Conservation (phyloP, 2,113 vertebrate genomes). For the Etia nguti region DNA sequence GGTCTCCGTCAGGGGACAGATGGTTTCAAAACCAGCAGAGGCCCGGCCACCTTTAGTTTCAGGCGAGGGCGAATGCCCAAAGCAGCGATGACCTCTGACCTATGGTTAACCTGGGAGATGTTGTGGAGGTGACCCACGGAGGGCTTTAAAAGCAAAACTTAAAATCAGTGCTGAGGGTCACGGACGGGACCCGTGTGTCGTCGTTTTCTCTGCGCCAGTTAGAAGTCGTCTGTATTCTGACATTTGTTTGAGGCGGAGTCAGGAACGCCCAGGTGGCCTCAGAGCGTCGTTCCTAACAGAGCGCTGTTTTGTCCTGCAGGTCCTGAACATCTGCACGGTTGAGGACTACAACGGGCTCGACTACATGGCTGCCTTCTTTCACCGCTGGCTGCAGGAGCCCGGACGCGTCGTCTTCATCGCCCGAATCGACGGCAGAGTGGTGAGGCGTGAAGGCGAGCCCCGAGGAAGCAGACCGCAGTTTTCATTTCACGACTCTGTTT, state of each 20-base stretch:
- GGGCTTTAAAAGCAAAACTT: not conserved
- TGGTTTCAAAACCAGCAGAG: not conserved
- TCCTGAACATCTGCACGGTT: not conserved
- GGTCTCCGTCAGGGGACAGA: not conserved
- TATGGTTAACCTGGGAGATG: not conserved
- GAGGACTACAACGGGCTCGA: not conserved
- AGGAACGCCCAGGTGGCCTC: not conserved
- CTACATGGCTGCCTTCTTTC: not conserved
- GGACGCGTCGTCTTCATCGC: not conserved
- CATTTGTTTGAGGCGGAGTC: not conserved
- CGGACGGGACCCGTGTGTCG: not conserved
- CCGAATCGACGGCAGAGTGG: not conserved
- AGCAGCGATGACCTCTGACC: not conserved
- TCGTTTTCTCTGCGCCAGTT: not conserved
- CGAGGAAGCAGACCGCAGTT: not conserved
- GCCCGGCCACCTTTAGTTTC: not conserved
- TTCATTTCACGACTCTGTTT: not conserved
- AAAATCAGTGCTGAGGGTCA: not conserved
- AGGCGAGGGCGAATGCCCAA: not conserved
- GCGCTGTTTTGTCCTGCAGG: not conserved
- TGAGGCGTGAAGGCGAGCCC: not conserved
- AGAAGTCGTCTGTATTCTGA: not conserved
- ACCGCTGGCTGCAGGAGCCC: not conserved
- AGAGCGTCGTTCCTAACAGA: not conserved
- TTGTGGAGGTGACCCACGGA: not conserved